Evolutionary conservation across 2,797 vertebrate genomes (phyloP), one percentile per base, ranked within the genome.

Genomic region (Delichon dasypus): DNA sequence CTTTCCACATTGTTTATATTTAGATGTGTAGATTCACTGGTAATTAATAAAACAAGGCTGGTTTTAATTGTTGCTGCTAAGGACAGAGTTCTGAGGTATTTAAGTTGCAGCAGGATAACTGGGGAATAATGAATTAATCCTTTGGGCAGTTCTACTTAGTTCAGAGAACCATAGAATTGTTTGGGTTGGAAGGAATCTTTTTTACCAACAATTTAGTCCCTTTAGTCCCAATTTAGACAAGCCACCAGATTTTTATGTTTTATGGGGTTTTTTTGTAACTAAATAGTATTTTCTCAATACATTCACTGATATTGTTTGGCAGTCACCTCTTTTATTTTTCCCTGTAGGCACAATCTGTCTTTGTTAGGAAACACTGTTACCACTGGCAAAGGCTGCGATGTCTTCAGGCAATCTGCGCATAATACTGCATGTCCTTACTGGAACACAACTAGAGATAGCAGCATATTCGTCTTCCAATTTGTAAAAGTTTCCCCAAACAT

Each of bases 401-500:
- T 76, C 65, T 93, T 72, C 47, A 75, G 36, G 17, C 72, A 60
- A 27, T 36, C 44, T 67, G 62, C 27, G 78, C n/a, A 21, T 36
- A 84, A n/a, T 40, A 13, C 38, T 68, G 7, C 10, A 6, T 74
- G 58, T 75, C 64, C 92, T 88, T 65, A 30, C 17, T 54, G 64
- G 20, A 94, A 45, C 51, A 84, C 44, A 45, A 16, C 11, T 30
- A 71, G 54, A 76, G 29, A 74, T 30, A 86, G 17, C 51, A 74
- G 55, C 14, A 15, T 32, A 65, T 77, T 90, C 50, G 2, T 48
- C 62, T 83, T 85, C 47, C 54, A 40, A 14, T 73, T 88, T 75
- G 47, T 78, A 89, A 66, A 88, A 86, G 44, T 85, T 95, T 91
- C 68, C 77, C 29, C 76, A 80, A 93, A 74, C 20, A 26, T 14